Percentiles rank a stretch among this genome's conserved stretches.
Evolutionary conservation across 2,113 vertebrate species (phyloP).

Genomic region (Percina caprodes): DNA sequence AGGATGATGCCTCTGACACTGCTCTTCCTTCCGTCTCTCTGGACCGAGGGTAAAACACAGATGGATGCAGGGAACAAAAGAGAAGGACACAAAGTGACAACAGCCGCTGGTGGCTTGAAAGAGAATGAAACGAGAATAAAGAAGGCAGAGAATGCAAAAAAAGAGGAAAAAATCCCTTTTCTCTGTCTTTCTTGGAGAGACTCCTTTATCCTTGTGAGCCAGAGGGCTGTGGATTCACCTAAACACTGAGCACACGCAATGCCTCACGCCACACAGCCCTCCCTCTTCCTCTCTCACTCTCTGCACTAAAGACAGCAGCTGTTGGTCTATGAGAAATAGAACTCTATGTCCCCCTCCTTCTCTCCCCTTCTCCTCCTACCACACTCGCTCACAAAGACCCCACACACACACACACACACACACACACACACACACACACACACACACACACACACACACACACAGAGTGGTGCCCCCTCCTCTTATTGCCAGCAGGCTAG

Average conservation of each 20-base stretch:
- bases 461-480: no score
- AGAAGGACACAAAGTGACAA: conserved; percentile 39
- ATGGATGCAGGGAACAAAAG: conserved; percentile 72
- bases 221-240: conserved; percentile 82
- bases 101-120: conserved; percentile 6
- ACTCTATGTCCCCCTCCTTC: conserved; percentile 76
- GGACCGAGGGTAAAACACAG: conserved; percentile 56
- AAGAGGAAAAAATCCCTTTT: conserved; percentile 44
- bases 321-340: conserved; percentile 84
- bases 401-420: conserved; percentile 55
- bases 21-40: conserved; percentile 66
- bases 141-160: conserved; percentile 4
- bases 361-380: conserved; percentile 69
- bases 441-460: conserved; percentile 54
- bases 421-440: conserved; percentile 73
- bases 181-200: conserved; percentile 52
- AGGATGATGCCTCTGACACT: conserved; percentile 66
- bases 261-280: conserved; percentile 80
- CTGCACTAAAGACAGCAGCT: conserved; percentile 82
- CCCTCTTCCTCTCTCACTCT: conserved; percentile 73
- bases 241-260: conserved; percentile 79
- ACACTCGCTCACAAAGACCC: conserved; percentile 78
- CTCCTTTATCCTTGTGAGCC: conserved; percentile 82
- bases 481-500: no score
- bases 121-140: conserved; percentile 25